Percentiles rank a stretch among this genome's conserved stretches.
These are phyloP conservation scores for Leptobrachium leishanense DNA, from an alignment of 2,113 vertebrate genomes.

Conservation along the genomic window DNA sequence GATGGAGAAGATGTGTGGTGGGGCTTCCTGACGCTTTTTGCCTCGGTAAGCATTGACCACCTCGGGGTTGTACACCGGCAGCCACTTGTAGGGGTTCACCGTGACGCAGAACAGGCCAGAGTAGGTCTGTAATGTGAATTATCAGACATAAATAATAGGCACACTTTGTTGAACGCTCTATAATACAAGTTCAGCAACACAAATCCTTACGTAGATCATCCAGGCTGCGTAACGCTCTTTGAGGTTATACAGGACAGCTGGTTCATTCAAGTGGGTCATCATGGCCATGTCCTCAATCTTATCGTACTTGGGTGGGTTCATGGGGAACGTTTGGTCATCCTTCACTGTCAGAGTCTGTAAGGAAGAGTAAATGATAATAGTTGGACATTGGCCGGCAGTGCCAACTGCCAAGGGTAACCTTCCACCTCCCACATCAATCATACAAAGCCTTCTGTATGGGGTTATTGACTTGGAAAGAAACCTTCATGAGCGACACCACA, in stretches of 20 bases:
- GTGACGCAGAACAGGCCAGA: slow-evolving; percentile 84
- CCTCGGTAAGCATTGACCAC: slow-evolving; percentile 63
- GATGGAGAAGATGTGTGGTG: slow-evolving; percentile 72
- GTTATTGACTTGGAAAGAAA: too few relatives aligned
- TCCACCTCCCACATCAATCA: too few relatives aligned
- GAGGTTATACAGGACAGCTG: slow-evolving; percentile 70
- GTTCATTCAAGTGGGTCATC: slow-evolving; percentile 86
- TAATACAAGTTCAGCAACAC: neutral
- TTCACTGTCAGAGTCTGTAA: slow-evolving; percentile 72
- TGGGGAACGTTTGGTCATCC: slow-evolving; percentile 71
- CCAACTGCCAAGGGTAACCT: too few relatives aligned
- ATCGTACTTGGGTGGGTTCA: slow-evolving; percentile 83
- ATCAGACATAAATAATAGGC: neutral
- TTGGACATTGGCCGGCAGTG: too few relatives aligned
- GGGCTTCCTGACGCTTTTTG: slow-evolving; percentile 70
- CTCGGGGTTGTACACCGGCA: slow-evolving; percentile 73
- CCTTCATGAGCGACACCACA: too few relatives aligned
- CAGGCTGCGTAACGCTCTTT: slow-evolving; percentile 62
- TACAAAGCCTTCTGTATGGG: too few relatives aligned
- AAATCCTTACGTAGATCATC: slow-evolving; percentile 69
- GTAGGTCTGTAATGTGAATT: slow-evolving; percentile 71
- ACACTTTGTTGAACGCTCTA: too few relatives aligned
- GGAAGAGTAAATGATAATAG: slow-evolving; percentile 5
- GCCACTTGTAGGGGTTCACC: slow-evolving; percentile 85
- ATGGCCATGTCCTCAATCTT: slow-evolving; percentile 90